Percentiles rank a stretch among this genome's conserved stretches.
phyloP scores from a whole-genome alignment of 2,888 invertebrate species.

The Venustoraphidia nigricollis region DNA sequence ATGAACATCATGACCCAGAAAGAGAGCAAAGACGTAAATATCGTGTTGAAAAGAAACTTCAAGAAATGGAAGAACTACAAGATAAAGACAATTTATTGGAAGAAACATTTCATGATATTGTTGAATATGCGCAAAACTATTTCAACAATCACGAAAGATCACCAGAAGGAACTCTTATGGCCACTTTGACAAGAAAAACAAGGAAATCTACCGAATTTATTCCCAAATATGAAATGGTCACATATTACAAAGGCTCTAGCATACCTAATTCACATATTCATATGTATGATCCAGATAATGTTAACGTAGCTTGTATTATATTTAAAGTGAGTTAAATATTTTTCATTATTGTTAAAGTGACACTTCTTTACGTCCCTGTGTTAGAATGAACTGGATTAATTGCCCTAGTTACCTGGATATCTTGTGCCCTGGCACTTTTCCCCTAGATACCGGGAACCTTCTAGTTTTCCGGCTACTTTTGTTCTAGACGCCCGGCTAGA shows the following conservation, averaged over 20 bases:
- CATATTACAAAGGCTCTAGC: constrained; percentile 71
- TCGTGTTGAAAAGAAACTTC: constrained; percentile 71
- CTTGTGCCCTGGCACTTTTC: no score
- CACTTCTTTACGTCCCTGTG: no score
- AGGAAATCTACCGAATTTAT: constrained; percentile 62
- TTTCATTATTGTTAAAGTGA: no score
- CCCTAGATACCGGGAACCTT: no score
- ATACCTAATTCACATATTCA: constrained; percentile 90
- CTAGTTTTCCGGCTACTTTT: no score
- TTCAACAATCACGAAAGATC: constrained; percentile 80
- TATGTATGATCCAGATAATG: constrained; percentile 88
- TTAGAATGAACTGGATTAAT: no score
- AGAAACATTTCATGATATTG: constrained; percentile 60
- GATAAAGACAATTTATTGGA: constrained; percentile 35
- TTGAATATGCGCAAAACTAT: constrained; percentile 86
- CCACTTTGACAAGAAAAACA: constrained; percentile 63
- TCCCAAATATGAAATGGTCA: constrained; percentile 86
- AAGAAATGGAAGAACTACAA: constrained; percentile 54
- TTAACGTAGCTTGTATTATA: constrained; percentile 74
- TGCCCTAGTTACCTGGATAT: no score
- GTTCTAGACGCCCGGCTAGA: no score
- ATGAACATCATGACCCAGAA: constrained; percentile 35
- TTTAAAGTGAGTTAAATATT: constrained; percentile 53
- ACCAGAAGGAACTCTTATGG: constrained; percentile 78
- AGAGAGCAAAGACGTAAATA: constrained; percentile 67